phyloP scores from a whole-genome alignment of 2,888 invertebrate genomes.

The Philaethria dido region DNA sequence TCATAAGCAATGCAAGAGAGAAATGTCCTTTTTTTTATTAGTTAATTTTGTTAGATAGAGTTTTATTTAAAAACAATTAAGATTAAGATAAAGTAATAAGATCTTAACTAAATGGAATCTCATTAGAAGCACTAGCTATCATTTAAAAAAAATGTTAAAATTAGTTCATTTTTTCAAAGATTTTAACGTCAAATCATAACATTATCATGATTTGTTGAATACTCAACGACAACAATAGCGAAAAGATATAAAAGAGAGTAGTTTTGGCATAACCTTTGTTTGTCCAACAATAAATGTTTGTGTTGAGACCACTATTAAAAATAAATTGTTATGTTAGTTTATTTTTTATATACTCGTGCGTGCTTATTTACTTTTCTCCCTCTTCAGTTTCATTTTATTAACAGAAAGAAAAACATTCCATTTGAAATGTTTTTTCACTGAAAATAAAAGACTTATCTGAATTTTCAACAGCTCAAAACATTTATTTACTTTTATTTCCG shows the following conservation, averaged over 20 bases:
- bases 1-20: too few species aligned
- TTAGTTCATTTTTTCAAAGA: too few species aligned
- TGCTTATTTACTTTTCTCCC: neutral
- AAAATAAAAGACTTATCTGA: neutral
- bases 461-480: neutral
- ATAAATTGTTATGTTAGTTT: neutral
- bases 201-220: neutral
- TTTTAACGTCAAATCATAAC: neutral
- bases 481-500: slow-evolving; percentile 8
- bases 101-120: too few species aligned
- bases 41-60: too few species aligned
- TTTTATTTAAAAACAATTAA: too few species aligned
- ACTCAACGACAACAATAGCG: neutral
- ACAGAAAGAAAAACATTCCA: neutral
- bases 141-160: too few species aligned
- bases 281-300: slow-evolving; percentile 2
- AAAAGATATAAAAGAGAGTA: neutral
- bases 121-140: too few species aligned
- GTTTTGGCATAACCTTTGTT: slow-evolving; percentile 10
- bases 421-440: neutral
- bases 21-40: too few species aligned
- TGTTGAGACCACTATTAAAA: neutral
- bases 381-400: neutral
- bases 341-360: neutral
- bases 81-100: too few species aligned